Evolutionary conservation across 2,113 vertebrate species (phyloP).

Genomic region (Bos indicus): DNA sequence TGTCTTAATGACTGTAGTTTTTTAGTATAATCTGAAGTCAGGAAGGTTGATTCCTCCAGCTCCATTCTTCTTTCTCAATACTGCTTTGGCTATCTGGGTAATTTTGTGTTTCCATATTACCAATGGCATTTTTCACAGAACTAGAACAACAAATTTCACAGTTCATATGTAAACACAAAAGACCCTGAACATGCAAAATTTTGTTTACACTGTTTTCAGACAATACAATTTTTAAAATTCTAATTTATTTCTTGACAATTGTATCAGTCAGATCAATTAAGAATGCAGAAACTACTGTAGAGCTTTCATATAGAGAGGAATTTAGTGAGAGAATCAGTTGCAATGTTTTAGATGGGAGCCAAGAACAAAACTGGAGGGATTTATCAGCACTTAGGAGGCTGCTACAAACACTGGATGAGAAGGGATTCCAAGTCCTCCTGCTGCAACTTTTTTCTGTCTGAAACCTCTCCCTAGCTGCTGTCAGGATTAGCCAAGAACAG

Average conservation of each 20-base stretch:
- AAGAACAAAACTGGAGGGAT: background rate
- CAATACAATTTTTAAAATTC: background rate
- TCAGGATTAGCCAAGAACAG: no score
- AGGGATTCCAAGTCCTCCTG: rapidly evolving
- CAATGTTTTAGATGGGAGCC: background rate
- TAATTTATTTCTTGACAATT: background rate
- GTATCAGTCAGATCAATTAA: background rate
- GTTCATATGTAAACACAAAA: background rate
- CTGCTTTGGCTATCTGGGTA: background rate
- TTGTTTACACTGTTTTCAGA: background rate
- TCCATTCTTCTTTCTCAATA: background rate
- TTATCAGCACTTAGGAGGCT: background rate
- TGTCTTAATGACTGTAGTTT: background rate
- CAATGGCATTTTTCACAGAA: background rate
- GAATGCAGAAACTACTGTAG: background rate
- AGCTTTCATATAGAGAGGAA: background rate
- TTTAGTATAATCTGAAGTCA: background rate
- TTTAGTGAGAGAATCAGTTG: background rate
- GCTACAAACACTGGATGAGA: rapidly evolving
- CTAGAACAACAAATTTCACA: background rate
- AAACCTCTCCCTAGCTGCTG: background rate
- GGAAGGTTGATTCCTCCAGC: background rate
- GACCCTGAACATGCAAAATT: background rate
- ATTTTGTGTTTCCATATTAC: background rate
- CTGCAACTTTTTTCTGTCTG: background rate